Percentiles rank a stretch among this genome's conserved stretches.
These are phyloP conservation scores for Pogonocichla stellata DNA, from an alignment of 2,113 vertebrate species.

Conservation along the genomic window DNA sequence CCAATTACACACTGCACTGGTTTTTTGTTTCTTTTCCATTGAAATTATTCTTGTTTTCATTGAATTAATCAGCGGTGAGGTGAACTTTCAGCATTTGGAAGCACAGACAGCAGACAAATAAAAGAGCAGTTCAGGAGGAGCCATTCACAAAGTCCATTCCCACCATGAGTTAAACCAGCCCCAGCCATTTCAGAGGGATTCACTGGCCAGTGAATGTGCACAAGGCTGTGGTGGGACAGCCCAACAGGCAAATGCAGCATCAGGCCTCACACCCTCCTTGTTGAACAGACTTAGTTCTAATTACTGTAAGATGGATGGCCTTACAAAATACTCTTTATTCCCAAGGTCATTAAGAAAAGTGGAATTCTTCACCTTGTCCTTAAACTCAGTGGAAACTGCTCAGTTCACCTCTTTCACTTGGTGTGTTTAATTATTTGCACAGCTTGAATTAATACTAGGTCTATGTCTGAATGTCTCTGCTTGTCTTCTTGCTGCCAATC, in stretches of 20 bases:
- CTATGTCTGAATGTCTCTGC: background rate
- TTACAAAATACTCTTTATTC: background rate
- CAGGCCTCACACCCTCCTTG: background rate
- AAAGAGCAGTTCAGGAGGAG: background rate
- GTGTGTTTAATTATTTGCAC: slow-evolving; percentile 49
- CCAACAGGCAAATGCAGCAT: background rate
- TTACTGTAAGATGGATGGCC: background rate
- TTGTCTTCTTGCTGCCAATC: slow-evolving; percentile 9
- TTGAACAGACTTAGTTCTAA: background rate
- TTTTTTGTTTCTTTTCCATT: background rate
- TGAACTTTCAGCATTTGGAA: background rate
- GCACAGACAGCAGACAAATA: background rate
- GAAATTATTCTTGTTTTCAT: background rate
- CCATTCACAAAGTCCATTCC: background rate
- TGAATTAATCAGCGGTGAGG: background rate
- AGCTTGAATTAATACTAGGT: slow-evolving; percentile 32
- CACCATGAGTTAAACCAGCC: background rate
- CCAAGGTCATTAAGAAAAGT: background rate
- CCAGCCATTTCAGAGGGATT: background rate
- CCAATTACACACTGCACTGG: background rate
- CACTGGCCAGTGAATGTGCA: background rate
- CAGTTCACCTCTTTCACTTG: background rate
- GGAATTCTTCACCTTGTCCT: slow-evolving; percentile 28
- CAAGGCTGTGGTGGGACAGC: background rate
- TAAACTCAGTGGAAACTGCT: slow-evolving; percentile 24